Evolutionary conservation across 1,140 invertebrate genomes (phyloP), one percentile per base, ranked within the genome.

Genomic region (Drosophila pseudoobscura): DNA sequence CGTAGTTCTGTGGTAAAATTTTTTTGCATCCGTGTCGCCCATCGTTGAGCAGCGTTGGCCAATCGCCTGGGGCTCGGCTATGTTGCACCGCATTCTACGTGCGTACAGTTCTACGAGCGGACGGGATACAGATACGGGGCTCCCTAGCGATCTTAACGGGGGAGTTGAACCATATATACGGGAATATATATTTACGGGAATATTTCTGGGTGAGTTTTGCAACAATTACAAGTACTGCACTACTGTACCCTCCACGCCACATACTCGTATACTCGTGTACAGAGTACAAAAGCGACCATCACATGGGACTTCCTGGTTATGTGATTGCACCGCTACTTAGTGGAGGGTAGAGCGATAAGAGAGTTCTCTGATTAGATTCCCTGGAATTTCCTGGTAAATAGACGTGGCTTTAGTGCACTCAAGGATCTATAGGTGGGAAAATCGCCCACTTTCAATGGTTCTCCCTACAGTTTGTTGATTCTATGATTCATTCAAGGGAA

Each of bases 1-100:
- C 51, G 29, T 53, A 56, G 46, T 72, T 57, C 55, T 57, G 60
- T 76, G 55, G 47, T 58, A 52, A 58, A 39, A 39, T 43, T 29
- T 63, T 80, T 63, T 77, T 80, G 82, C 82, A 85, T 85, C 82
- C 82, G 82, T 85, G 80, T 84, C 82, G 75, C 74, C 64, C 60
- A 62, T 58, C 65, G 65, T 65, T 80, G 82, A 74, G 82, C 82
- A 75, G 57, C 15, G 35, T 69, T 39, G 35, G 35, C 35, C 35
- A 39, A 39, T 39, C 35, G 35, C 35, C 35, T 39, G 35, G 35
- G 35, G 35, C 35, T 39, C 35, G 4, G 35, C 62, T 64, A 64
- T 60, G 62, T 64, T 64, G 63, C 63, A 35, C 55, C 69, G 73
- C 73, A 85, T 78, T 78, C 77, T 74, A 74, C 76, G 76, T 80